Evolutionary conservation across 2,113 vertebrate species (phyloP), one percentile per base, ranked within the genome.

Genomic region (Channa argus): DNA sequence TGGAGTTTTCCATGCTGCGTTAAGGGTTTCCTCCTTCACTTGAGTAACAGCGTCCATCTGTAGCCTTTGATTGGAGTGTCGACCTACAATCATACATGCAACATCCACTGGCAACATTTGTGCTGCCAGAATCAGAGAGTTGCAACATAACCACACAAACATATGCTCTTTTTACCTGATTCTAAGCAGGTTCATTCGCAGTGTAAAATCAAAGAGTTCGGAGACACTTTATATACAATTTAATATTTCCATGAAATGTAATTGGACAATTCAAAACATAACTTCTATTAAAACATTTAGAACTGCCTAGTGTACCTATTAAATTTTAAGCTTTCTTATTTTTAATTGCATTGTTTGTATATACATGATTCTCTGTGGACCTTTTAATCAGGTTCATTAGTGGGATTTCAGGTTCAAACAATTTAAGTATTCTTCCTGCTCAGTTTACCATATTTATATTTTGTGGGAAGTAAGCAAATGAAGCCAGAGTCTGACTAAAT

Each of bases 371-470:
- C 15, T 49, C 38, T n/a, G 34, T 63, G 51, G 24, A 24, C 14
- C 39, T 44, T 76, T 12, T 65, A 73, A 84, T 74, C 45, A 53
- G 69, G 51, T 58, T 66, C 41, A 79, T 76, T 65, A 61, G 47
- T 7, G 33, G 39, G 11, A 54, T 51, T 77, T 84, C 41, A 58
- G 50, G 41, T 71, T 69, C 53, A 34, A n/a, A 47, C 39, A 12
- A 45, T 79, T 72, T 45, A 44, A 53, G 69, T 72, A 12, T 2
- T 51, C 37, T 15, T n/a, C 24, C 6, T 8, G 71, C 43, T 34
- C 14, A 59, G 41, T 78, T 65, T 5, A 38, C 6, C 55, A 51
- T 49, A 65, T 74, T 74, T 65, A 37, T 61, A 13, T 74, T 59
- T 80, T 58, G 36, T 41, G 52, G 49, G 39, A 63, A 56, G 15